Conservation (phyloP, 92 coral and sea anemone species). For the Micromussa lordhowensis region DNA sequence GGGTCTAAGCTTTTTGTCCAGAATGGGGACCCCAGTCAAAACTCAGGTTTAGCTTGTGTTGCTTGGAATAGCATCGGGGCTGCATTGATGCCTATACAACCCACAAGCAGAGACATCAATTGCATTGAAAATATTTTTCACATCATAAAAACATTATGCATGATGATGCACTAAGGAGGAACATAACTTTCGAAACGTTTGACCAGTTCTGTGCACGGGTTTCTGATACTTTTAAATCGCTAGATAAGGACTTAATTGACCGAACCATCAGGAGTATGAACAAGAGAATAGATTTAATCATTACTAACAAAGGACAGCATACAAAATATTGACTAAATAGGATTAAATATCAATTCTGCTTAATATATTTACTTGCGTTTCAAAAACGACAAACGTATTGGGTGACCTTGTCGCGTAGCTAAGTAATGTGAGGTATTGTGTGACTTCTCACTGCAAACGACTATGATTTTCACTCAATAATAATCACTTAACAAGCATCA, state of each 20-base stretch:
- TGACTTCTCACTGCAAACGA: too few species aligned
- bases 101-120: constrained; percentile 19
- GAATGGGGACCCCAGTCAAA: constrained; percentile 25
- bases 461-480: too few species aligned
- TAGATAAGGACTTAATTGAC: constrained; percentile 43
- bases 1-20: constrained; percentile 3
- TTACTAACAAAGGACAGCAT: constrained; percentile 17
- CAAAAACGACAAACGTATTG: too few species aligned
- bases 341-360: too few species aligned
- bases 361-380: too few species aligned
- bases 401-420: too few species aligned
- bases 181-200: constrained; percentile 18
- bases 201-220: constrained; percentile 1
- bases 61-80: neutral
- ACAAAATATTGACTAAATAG: constrained; percentile 35
- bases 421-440: too few species aligned
- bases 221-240: neutral
- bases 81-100: neutral
- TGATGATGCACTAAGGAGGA: constrained; percentile 2
- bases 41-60: neutral
- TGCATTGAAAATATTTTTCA: neutral
- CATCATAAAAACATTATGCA: neutral
- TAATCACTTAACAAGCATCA: too few species aligned
- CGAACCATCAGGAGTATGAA: constrained; percentile 47
- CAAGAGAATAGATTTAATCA: constrained; percentile 40